A percentile compares a stretch with the other conserved stretches of the same genome.
These are phyloP conservation scores for Oreortyx pictus DNA, from an alignment of 2,797 vertebrate species.

Conservation along the genomic window DNA sequence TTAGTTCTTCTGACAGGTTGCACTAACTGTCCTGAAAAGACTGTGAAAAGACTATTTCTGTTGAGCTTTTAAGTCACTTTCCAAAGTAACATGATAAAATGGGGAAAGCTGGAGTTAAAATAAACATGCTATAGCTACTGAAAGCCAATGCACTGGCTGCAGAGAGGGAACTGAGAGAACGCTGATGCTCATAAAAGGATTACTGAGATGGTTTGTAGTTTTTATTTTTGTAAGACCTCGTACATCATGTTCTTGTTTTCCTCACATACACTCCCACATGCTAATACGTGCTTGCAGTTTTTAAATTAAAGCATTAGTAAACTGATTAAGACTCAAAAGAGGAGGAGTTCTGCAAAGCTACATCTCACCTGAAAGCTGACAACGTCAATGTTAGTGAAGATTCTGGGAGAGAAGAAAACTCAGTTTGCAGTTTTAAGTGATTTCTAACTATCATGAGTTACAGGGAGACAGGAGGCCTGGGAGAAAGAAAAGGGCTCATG, in stretches of 20 bases:
- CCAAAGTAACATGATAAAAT: neutral
- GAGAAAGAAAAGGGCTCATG: neutral
- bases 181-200: neutral
- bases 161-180: neutral
- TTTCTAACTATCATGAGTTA: neutral
- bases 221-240: neutral
- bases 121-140: neutral
- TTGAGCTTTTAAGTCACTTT: neutral
- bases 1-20: neutral
- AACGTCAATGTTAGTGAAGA: neutral
- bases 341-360: neutral
- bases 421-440: neutral
- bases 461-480: neutral
- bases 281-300: neutral
- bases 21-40: neutral
- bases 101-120: conserved; percentile 8
- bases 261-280: neutral
- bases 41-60: neutral
- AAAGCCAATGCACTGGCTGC: neutral
- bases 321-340: neutral
- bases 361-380: neutral
- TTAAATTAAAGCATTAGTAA: neutral
- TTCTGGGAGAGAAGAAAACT: neutral
- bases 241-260: neutral
- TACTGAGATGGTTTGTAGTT: neutral